Evolutionary conservation across 2,113 vertebrate species (phyloP).

Genomic region (Lamprotornis superbus): DNA sequence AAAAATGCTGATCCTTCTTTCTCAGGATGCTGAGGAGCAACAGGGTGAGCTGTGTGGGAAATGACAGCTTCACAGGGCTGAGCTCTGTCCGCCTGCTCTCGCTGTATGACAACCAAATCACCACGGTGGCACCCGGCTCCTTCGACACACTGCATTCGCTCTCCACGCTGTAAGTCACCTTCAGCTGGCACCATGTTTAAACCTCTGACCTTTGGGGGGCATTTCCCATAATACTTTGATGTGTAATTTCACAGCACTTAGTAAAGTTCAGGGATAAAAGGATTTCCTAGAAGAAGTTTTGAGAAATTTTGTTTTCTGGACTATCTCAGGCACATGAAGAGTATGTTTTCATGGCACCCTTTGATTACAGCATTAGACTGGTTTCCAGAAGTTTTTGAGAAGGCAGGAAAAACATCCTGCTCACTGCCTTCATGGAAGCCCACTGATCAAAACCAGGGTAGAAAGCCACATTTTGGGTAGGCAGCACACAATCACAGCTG

Average conservation of each 20-base stretch:
- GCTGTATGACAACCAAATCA: conserved; percentile 97
- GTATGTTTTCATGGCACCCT: background rate
- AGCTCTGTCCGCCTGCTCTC: conserved; percentile 95
- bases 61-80: conserved; percentile 93
- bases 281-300: background rate
- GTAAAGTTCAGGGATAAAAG: background rate
- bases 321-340: background rate
- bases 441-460: background rate
- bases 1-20: background rate
- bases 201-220: background rate
- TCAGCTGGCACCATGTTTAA: background rate
- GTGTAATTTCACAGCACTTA: background rate
- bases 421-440: fast-evolving
- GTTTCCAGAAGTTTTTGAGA: background rate
- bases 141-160: conserved; percentile 95
- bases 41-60: conserved; percentile 93
- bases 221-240: background rate
- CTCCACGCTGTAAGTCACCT: conserved; percentile 88
- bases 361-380: background rate
- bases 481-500: fast-evolving
- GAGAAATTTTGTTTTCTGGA: background rate
- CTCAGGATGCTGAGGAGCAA: conserved; percentile 96
- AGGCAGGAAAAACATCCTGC: background rate
- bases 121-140: conserved; percentile 89
- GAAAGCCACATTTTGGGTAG: background rate